A percentile compares a stretch with the other conserved stretches of the same genome.
Evolutionary conservation across 2,888 invertebrate genomes (phyloP).

Genomic region (Eupelmus urozonus): DNA sequence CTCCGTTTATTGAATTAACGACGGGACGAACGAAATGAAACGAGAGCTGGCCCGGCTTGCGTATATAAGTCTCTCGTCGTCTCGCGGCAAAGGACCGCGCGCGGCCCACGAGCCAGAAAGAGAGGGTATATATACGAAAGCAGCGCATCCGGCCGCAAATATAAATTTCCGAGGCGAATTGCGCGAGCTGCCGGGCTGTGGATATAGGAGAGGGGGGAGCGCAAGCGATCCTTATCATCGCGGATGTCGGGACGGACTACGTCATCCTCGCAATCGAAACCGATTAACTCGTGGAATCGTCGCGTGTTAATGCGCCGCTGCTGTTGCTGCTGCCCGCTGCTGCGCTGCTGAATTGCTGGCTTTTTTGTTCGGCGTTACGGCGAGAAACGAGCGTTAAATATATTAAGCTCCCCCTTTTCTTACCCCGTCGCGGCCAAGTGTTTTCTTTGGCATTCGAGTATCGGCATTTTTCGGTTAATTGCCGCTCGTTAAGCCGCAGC

Average conservation of each 20-base stretch:
- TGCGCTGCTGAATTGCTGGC: background rate
- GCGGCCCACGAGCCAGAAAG: no score
- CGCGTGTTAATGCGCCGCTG: constrained; percentile 8
- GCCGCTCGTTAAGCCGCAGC: constrained; percentile 41
- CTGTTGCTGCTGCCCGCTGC: background rate
- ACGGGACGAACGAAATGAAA: constrained; percentile 45
- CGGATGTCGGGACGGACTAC: constrained; percentile 36
- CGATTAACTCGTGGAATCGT: constrained; percentile 49
- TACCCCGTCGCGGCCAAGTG: background rate
- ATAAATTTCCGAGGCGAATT: constrained; percentile 54
- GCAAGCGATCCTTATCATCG: constrained; percentile 53
- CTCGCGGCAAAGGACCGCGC: constrained; percentile 36
- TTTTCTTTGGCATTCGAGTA: constrained; percentile 40
- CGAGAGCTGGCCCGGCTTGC: background rate
- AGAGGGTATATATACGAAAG: no score
- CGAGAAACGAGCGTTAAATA: constrained; percentile 18
- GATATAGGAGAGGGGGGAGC: constrained; percentile 14
- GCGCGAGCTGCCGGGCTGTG: constrained; percentile 1
- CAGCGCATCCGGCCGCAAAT: constrained; percentile 54
- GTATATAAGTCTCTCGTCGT: constrained; percentile 47
- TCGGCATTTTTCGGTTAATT: constrained; percentile 53
- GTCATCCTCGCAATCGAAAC: constrained; percentile 56
- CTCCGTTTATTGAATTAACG: constrained; percentile 54
- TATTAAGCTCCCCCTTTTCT: constrained; percentile 9
- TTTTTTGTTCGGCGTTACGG: constrained; percentile 29